Evolutionary conservation across 2,888 invertebrate genomes (phyloP), one percentile per base, ranked within the genome.

Genomic region (Aphrophora alni): DNA sequence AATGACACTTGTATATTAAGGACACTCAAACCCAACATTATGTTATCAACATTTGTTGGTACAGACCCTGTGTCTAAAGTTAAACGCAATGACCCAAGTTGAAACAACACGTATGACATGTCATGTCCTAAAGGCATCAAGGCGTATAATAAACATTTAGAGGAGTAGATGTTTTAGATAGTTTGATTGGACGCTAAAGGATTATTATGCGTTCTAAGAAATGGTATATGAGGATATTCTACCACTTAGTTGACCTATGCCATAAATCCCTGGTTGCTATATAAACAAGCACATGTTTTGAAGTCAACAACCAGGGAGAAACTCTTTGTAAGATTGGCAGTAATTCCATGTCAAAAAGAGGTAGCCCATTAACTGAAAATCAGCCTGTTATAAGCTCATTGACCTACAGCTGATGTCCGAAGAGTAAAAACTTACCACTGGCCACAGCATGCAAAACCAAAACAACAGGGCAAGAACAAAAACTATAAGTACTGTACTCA

Each of bases 151-250:
- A 82, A 82, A 38, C 82, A 85, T 81, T 87, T 86, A 83, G 84
- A 86, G 87, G 86, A 1, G 85, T 87, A n/a, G n/a, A n/a, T n/a
- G n/a, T n/a, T n/a, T 80, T 68, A 86, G 1, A 72, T 84, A 51
- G 86, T 28, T 82, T 86, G 73, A 84, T 87, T 82, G 85, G 85
- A 24, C 80, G 82, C 10, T 87, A 86, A 38, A 59, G 86, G 21
- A 84, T 85, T 14, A 84, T 84, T 75, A 83, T 83, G 68, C 85
- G 85, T 83, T 85, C 85, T 5, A 83, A 83, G 17, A 87, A 87
- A 78, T 87, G 86, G 85, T 84, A 86, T 1, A 38, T 87, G 0
- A 86, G 86, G 75, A 82, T 86, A 0, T 85, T 87, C 51, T 77
- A 80, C 38, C 82, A 84, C 81, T 84, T 85, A 14, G 69, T 85